Percentiles rank a stretch among this genome's conserved stretches.
These are phyloP conservation scores for Aporrectodea caliginosa DNA, from an alignment of 1,140 invertebrate species.

Conservation along the genomic window DNA sequence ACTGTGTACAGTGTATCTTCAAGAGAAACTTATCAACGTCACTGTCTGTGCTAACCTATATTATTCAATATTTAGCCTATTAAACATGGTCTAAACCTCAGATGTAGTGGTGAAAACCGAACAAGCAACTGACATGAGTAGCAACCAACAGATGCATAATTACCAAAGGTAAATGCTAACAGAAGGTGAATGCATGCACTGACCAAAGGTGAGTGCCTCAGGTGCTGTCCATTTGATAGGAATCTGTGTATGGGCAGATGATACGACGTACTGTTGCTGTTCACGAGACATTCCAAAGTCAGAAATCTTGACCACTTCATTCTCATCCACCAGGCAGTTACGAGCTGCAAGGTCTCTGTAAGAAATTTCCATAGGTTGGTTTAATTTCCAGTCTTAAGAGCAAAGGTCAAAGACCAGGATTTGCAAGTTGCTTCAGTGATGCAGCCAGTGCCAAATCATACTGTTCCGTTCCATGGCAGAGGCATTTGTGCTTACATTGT, in stretches of 20 bases:
- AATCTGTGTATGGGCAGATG: conserved; percentile 96
- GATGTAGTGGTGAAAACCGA: no score
- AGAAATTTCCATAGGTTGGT: neutral
- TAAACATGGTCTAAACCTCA: no score
- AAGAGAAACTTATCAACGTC: no score
- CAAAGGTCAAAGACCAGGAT: neutral
- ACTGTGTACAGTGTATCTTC: no score
- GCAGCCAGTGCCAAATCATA: neutral
- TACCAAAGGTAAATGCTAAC: no score
- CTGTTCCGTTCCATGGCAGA: neutral
- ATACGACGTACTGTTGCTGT: conserved; percentile 94
- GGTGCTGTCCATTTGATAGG: conserved; percentile 97
- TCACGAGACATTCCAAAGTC: conserved; percentile 98
- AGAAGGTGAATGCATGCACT: no score
- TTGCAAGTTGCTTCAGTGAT: neutral
- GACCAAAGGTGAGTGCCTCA: conserved; percentile 91
- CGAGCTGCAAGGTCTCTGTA: conserved; percentile 82
- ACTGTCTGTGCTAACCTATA: no score
- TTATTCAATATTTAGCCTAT: no score
- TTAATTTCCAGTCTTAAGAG: neutral
- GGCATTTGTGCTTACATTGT: neutral
- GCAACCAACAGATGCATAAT: no score
- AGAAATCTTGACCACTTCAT: conserved; percentile 85
- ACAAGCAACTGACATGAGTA: no score
- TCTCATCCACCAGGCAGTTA: conserved; percentile 84